Base-by-base conservation (phyloP, 2,797 vertebrate species). In the Pyrocephalus nanus region DNA sequence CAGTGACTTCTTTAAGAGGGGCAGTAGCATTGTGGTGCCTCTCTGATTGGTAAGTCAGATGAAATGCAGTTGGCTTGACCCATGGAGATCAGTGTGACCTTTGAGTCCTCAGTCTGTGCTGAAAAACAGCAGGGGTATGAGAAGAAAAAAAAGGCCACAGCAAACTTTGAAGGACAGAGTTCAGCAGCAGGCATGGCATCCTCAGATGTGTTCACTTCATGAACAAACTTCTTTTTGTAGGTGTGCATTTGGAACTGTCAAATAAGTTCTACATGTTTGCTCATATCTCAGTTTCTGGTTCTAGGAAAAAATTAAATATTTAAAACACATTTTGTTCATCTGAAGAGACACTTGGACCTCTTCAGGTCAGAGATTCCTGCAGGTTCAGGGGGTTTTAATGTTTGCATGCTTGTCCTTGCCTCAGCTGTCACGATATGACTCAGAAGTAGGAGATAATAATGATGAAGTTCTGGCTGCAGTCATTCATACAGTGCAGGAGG, bases 61-160 rank as follows among this genome's bases (percentile, higher is more conserved):
- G 74, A 92, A 84, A 92, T 77, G 91, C 87, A 70, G 74, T 81
- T 96, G 91, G 38, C 76, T 95, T 93, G 81, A 77, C 92, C 89
- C 25, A 38, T 75, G 94, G 40, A 87, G 93, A 92, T 87, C 81
- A 90, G 72, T 0, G 2, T 95, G 96, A 96, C 95, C 92, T 93
- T 87, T 36, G 86, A 95, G 96, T 94, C 96, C 89, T 81, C 78
- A 91, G 72, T 90, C 82, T 89, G 66, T 93, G 77, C 90, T 94
- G 86, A 93, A 94, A 97, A 97, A 78, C 88, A 97, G 93, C 90
- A 92, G 79, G 88, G 91, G 62, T 94, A 81, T 91, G 92, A 94
- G 80, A 94, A 96, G 23, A 97, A 93, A 74, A 89, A 79, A 92
- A 58, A 93, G 55, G 50, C 62, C 91, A 84, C 71, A 90, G 92